Evolutionary conservation across 2,113 vertebrate species (phyloP).

Genomic region (Rutilus rutilus): DNA sequence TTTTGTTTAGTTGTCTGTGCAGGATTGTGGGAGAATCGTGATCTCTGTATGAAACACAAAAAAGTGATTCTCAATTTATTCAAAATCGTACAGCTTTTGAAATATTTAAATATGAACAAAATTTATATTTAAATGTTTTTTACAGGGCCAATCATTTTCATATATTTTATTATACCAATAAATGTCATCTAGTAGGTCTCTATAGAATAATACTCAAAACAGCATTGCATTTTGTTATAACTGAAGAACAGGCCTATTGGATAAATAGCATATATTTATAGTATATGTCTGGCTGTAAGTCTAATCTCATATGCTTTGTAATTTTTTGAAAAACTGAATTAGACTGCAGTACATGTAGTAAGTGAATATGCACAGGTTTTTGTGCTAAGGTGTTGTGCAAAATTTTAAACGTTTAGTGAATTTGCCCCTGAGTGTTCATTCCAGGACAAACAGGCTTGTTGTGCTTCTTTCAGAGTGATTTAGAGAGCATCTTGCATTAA

Average conservation of each 20-base stretch:
- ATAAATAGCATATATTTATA: neutral
- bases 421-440: conserved; percentile 6
- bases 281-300: neutral
- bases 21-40: no score
- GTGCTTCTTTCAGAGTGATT: neutral
- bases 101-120: neutral
- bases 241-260: neutral
- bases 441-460: conserved; percentile 1
- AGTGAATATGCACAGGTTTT: neutral
- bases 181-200: neutral
- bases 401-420: neutral
- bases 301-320: neutral
- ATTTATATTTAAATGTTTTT: neutral
- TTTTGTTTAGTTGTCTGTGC: no score
- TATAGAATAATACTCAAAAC: neutral
- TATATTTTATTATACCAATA: neutral
- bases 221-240: neutral
- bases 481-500: neutral
- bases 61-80: no score
- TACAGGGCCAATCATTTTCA: neutral
- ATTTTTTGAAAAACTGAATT: neutral
- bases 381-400: neutral
- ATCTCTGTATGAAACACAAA: no score
- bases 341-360: neutral
- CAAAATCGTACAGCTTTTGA: neutral